A percentile compares a stretch with the other conserved stretches of the same genome.
phyloP scores from a whole-genome alignment of 37 sponge, comb jelly and placozoan genomes.

The Ianthella basta region DNA sequence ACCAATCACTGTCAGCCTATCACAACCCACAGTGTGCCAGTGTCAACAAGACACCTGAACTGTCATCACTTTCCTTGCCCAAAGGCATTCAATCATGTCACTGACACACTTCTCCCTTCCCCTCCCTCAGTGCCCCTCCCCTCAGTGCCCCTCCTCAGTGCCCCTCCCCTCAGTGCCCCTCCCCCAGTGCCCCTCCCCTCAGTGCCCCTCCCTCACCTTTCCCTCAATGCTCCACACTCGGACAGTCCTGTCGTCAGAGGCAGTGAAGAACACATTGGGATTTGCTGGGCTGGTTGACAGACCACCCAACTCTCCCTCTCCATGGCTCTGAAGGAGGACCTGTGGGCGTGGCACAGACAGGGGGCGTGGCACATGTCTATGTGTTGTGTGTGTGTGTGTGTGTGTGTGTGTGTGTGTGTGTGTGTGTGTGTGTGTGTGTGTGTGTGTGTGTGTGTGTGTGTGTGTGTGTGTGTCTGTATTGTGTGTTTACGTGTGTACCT shows the following conservation, averaged over 20 bases:
- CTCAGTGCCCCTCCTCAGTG: not conserved
- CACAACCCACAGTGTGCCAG: too few relatives aligned
- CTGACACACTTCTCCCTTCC: too few relatives aligned
- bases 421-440: too few relatives aligned
- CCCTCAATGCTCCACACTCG: conserved; percentile 77
- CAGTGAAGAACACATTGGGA: conserved; percentile 73
- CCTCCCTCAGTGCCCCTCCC: not conserved
- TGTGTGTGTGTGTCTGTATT: too few relatives aligned
- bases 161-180: not conserved
- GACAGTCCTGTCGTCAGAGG: conserved; percentile 86
- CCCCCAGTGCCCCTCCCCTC: not conserved
- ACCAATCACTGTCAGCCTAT: too few relatives aligned
- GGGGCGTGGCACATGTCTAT: too few relatives aligned
- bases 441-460: too few relatives aligned
- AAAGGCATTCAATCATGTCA: too few relatives aligned
- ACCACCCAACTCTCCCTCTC: conserved; percentile 95
- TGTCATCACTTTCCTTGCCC: too few relatives aligned
- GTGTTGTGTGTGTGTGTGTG: not conserved
- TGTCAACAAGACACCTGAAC: too few relatives aligned
- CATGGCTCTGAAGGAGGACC: conserved; percentile 86
- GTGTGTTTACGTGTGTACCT: conserved; percentile 39
- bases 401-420: too few relatives aligned
- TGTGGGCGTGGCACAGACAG: conserved; percentile 7
- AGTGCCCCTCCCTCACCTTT: conserved; percentile 37
- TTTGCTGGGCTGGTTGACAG: conserved; percentile 75